phyloP scores from a whole-genome alignment of 2,113 vertebrate species.

The Microtus richardsoni region DNA sequence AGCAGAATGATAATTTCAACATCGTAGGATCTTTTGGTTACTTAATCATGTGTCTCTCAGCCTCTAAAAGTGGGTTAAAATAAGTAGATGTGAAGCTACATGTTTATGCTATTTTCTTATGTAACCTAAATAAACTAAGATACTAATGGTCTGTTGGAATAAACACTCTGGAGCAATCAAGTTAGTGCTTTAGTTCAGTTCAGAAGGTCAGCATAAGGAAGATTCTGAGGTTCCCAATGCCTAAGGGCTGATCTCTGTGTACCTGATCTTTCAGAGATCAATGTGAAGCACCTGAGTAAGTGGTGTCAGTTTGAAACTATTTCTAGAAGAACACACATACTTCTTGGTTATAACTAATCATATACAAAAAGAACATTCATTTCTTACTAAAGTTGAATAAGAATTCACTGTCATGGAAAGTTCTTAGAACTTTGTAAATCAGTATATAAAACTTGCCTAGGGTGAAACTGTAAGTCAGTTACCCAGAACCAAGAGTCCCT shows the following conservation, averaged over 20 bases:
- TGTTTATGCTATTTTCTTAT: not conserved
- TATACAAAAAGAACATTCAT: not conserved
- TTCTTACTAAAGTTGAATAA: not conserved
- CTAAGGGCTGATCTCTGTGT: not conserved
- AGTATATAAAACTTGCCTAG: not conserved
- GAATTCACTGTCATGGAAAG: not conserved
- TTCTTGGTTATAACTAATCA: not conserved
- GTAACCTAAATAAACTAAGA: not conserved
- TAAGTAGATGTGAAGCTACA: not conserved
- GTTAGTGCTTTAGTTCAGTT: not conserved
- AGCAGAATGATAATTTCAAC: not conserved
- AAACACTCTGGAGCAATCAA: not conserved
- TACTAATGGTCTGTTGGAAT: not conserved
- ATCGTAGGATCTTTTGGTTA: not conserved
- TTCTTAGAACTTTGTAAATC: slow-evolving; percentile 14
- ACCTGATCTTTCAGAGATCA: not conserved
- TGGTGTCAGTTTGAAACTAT: not conserved
- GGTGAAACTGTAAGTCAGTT: not conserved
- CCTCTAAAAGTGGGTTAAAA: not conserved
- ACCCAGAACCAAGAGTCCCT: not conserved
- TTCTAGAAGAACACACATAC: not conserved
- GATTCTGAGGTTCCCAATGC: not conserved
- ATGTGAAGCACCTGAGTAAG: not conserved
- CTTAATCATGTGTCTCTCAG: not conserved
- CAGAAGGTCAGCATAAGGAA: not conserved